Evolutionary conservation across 2,888 invertebrate species (phyloP).

Genomic region (Acleris emargana): DNA sequence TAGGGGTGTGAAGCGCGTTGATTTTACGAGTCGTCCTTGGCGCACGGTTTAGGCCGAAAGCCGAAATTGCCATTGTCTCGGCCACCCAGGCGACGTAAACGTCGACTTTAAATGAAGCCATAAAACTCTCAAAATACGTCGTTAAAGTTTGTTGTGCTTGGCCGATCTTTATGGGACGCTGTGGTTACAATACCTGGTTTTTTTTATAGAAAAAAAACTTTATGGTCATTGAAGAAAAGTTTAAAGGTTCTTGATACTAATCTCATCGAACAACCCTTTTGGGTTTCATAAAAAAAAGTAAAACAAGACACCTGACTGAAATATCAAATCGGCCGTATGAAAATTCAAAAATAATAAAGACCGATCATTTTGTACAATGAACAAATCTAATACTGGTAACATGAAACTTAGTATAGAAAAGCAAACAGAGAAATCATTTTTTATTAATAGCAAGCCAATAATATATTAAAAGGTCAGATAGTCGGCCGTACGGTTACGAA

Average conservation of each 20-base stretch:
- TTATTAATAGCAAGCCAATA: neutral
- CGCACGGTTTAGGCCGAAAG: constrained; percentile 43
- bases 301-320: too few relatives aligned
- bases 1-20: constrained; percentile 42
- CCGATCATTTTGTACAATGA: too few relatives aligned
- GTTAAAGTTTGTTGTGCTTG: constrained; percentile 48
- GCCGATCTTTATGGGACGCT: constrained; percentile 40
- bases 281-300: too few relatives aligned
- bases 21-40: constrained; percentile 48
- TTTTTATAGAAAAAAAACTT: constrained; percentile 5
- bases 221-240: constrained; percentile 9
- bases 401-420: too few relatives aligned
- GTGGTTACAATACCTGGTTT: constrained; percentile 24
- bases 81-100: constrained; percentile 42
- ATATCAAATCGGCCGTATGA: too few relatives aligned
- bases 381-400: too few relatives aligned
- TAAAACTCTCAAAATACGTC: constrained; percentile 57
- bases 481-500: constrained; percentile 2
- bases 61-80: constrained; percentile 44
- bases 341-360: too few relatives aligned
- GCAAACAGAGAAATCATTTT: too few relatives aligned
- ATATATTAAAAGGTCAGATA: constrained; percentile 14
- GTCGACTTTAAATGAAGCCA: constrained; percentile 53
- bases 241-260: constrained; percentile 12
- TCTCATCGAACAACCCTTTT: neutral